phyloP scores from a whole-genome alignment of 1,140 invertebrate genomes.

The Coelopa frigida region DNA sequence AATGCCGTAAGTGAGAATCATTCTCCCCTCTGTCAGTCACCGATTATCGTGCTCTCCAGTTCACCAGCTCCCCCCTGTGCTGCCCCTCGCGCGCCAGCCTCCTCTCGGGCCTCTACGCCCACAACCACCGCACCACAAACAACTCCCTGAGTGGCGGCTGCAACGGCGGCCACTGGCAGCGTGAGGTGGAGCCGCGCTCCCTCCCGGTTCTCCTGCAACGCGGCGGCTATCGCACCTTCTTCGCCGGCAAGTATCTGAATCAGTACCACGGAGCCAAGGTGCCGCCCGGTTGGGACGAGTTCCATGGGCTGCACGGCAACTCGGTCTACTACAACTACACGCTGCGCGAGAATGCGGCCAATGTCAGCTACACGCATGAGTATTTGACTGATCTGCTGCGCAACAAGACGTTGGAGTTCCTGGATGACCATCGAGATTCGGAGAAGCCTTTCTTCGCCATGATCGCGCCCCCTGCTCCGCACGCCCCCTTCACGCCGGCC shows the following conservation, averaged over 20 bases:
- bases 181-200: conserved; percentile 54
- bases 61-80: conserved; percentile 72
- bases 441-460: conserved; percentile 71
- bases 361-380: conserved; percentile 51
- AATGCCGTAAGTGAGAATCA: conserved; percentile 59
- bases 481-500: conserved; percentile 76
- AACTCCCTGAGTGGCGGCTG: conserved; percentile 74
- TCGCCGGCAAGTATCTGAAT: conserved; percentile 82
- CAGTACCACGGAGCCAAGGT: conserved; percentile 64
- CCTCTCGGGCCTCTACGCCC: conserved; percentile 75
- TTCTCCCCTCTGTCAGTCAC: neutral
- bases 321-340: conserved; percentile 84
- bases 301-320: conserved; percentile 74
- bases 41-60: conserved; percentile 48
- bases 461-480: conserved; percentile 73
- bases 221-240: conserved; percentile 67
- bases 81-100: conserved; percentile 84
- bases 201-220: conserved; percentile 60
- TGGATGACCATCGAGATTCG: conserved; percentile 33
- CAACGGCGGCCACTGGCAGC: conserved; percentile 60
- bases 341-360: conserved; percentile 71
- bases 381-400: conserved; percentile 80
- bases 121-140: conserved; percentile 72
- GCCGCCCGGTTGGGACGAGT: conserved; percentile 75
- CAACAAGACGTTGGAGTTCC: conserved; percentile 53